phyloP scores from a whole-genome alignment of 2,797 vertebrate species.

The Alosa sapidissima region DNA sequence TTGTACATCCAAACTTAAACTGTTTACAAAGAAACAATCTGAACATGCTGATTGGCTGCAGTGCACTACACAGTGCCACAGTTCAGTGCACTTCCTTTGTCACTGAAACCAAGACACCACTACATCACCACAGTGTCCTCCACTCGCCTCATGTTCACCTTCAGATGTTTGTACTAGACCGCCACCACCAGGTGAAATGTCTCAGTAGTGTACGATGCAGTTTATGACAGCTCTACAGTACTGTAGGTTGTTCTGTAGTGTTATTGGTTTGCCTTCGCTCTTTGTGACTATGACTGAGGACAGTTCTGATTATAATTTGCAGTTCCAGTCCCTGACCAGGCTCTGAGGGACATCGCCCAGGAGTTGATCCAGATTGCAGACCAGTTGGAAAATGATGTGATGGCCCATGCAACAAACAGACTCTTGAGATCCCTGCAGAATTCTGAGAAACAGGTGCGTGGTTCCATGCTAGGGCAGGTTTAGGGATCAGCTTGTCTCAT shows the following conservation, averaged over 20 bases:
- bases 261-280: neutral
- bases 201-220: neutral
- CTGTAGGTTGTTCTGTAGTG: no score
- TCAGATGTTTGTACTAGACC: neutral
- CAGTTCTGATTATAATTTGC: neutral
- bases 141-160: conserved; percentile 22
- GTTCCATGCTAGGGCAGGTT: neutral
- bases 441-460: conserved; percentile 53
- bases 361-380: conserved; percentile 67
- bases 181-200: conserved; percentile 28
- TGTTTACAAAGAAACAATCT: neutral
- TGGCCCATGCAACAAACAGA: conserved; percentile 60
- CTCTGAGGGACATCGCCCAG: conserved; percentile 54
- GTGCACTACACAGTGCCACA: neutral
- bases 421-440: conserved; percentile 54
- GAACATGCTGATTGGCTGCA: neutral
- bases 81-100: neutral
- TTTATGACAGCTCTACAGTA: no score
- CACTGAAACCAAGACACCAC: neutral
- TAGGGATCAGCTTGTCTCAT: neutral
- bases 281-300: neutral
- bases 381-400: conserved; percentile 55
- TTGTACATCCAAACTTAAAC: neutral
- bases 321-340: conserved; percentile 50
- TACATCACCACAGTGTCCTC: no score